These are phyloP conservation scores for Stegana nigrithorax DNA, from an alignment of 2,888 invertebrate species.

Conservation along the genomic window DNA sequence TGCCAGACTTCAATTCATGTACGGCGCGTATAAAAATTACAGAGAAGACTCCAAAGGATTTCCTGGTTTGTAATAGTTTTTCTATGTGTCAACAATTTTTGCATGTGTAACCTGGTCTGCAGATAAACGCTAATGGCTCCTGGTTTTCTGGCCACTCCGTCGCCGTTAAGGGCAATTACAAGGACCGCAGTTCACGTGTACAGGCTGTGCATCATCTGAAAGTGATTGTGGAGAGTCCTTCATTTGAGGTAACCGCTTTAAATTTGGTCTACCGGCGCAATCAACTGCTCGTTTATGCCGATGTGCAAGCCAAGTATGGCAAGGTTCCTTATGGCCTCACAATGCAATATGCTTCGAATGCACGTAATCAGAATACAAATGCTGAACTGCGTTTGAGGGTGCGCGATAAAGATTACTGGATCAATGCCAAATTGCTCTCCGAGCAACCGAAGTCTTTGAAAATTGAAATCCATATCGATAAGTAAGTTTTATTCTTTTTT, in stretches of 20 bases:
- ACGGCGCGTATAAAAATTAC: constrained; percentile 76
- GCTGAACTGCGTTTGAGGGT: constrained; percentile 74
- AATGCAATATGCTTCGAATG: constrained; percentile 74
- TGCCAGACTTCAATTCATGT: constrained; percentile 81
- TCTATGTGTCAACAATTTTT: no score
- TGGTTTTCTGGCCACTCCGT: constrained; percentile 82
- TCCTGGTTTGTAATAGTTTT: constrained; percentile 72
- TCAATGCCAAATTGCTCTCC: constrained; percentile 75
- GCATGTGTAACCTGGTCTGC: no score
- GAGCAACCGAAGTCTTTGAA: constrained; percentile 76
- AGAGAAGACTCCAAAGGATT: constrained; percentile 76
- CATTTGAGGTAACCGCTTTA: constrained; percentile 77
- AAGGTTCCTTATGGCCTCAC: constrained; percentile 77
- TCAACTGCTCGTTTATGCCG: constrained; percentile 76
- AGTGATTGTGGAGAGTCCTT: constrained; percentile 77
- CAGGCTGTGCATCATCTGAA: constrained; percentile 79
- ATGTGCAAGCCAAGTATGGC: constrained; percentile 74
- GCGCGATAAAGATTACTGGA: constrained; percentile 76
- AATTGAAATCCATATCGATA: constrained; percentile 82
- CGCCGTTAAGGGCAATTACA: constrained; percentile 78
- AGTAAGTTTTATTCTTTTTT: constrained; percentile 71
- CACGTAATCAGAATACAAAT: constrained; percentile 74
- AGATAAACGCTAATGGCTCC: constrained; percentile 79
- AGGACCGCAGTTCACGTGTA: constrained; percentile 78
- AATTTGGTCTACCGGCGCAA: constrained; percentile 78